A percentile compares a stretch with the other conserved stretches of the same genome.
phyloP scores from a whole-genome alignment of 2,888 invertebrate genomes.

The Apotomis capreana region DNA sequence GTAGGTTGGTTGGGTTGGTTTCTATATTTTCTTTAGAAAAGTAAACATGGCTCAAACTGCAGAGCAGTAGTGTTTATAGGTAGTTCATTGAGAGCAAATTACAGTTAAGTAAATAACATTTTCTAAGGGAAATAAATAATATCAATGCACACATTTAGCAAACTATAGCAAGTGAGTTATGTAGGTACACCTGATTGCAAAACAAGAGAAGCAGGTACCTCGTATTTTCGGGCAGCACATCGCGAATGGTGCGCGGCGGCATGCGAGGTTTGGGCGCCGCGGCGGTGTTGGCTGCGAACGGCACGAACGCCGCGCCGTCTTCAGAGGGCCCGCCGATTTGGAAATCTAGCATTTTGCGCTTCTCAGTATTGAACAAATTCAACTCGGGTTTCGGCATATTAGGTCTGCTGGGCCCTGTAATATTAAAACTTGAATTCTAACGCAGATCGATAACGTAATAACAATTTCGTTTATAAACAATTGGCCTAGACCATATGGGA shows the following conservation, averaged over 20 bases:
- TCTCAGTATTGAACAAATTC: slow-evolving; percentile 78
- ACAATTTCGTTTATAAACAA: slow-evolving; percentile 26
- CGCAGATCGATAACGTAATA: not conserved
- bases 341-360: slow-evolving; percentile 84
- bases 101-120: not conserved
- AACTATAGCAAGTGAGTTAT: not conserved
- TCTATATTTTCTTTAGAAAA: too few relatives aligned
- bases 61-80: too few relatives aligned
- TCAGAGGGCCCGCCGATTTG: slow-evolving; percentile 79
- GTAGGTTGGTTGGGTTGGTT: too few relatives aligned
- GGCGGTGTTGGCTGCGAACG: slow-evolving; percentile 69
- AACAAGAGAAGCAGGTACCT: slow-evolving; percentile 58
- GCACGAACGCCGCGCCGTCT: slow-evolving; percentile 79
- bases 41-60: too few relatives aligned
- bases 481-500: slow-evolving; percentile 22
- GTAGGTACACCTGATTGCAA: not conserved
- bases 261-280: slow-evolving; percentile 65
- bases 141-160: not conserved
- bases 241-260: slow-evolving; percentile 74
- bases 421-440: slow-evolving; percentile 26
- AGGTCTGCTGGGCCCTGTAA: slow-evolving; percentile 76
- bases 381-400: slow-evolving; percentile 76
- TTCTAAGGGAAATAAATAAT: too few relatives aligned
- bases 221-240: slow-evolving; percentile 77
- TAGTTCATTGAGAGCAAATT: not conserved